Evolutionary conservation across 2,888 invertebrate genomes (phyloP), one percentile per base, ranked within the genome.

Genomic region (Melipona beecheii): DNA sequence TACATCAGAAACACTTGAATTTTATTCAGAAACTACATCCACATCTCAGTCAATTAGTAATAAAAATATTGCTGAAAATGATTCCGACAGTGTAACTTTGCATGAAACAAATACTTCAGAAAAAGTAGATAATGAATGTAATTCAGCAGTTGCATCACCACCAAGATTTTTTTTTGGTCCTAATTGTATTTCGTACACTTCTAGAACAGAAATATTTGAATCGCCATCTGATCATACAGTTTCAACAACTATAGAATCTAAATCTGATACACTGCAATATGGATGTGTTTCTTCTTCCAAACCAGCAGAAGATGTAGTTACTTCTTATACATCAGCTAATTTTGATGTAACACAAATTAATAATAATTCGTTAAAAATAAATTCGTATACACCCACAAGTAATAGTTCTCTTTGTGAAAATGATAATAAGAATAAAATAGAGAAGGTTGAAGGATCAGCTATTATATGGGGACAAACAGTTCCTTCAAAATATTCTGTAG

Each of bases 101-200:
- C 78, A 58, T 1, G 72, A 86, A 3, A 66, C 56, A 0, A 66
- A 65, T 19, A 56, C 49, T 74, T 62, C 70, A 21, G 79, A 68
- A 54, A 75, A 76, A 66, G 21, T 73, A 19, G 86, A 89, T 43
- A 87, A 88, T 19, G 89, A 89, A 72, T 89, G 85, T 60, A 89
- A 89, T 24, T n/a, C 84, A 24, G 11, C 27, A 19, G 6, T 71
- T 13, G 19, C 69, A 24, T 89, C 93, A 2, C 91, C 93, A 0
- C 94, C 94, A 1, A 91, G 93, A 86, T 94, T 94, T 89, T 94
- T 94, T 87, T 94, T 94, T 87, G 94, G 94, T 6, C 94, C 94
- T 0, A 94, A 94, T 83, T 94, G 94, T 81, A 87, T 94, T 36
- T 93, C 94, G 0, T 94, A 93, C 24, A 90, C 91, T 3, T 86